Base-by-base conservation (phyloP, 2,888 invertebrate genomes). In the Chaitophorus viminalis region DNA sequence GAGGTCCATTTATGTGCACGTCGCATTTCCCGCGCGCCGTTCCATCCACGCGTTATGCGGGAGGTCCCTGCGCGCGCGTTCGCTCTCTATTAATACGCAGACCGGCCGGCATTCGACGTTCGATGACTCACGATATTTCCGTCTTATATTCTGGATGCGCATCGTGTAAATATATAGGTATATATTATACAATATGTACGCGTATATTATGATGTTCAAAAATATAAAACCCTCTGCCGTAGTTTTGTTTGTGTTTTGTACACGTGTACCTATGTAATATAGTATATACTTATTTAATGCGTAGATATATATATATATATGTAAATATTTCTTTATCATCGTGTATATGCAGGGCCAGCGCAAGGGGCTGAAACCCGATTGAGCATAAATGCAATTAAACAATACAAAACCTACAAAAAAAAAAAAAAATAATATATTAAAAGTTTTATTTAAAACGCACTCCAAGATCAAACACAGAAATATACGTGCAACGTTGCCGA, bases 41-140 rank as follows among this genome's bases (percentile, higher is more conserved):
- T 9, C 11, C 6, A 76, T 39, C 17, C 29, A 14, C 46, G 76
- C 11, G 29, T 46, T n/a, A 29, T 18, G 86, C 79, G 78, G 86
- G 86, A 86, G 78, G 86, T 86, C 86, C 78, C 86, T 36, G 65
- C 54, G 77, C 74, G 77, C 74, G 83, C 29, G 52, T 54, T 78
- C 78, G 76, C 21, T 86, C 86, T 86, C 86, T 86, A 86, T 86
- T 86, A 86, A 86, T 86, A 86, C 70, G 29, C 79, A 60, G 60
- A 65, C 83, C 39, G 72, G 52, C 77, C n/a, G 29, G 78, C 33
- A 25, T 11, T 46, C 14, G 72, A 39, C 52, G 75, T 60, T 21
- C 70, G 79, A 78, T 86, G 86, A 86, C 79, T 86, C 86, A 86
- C 72, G 60, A 46, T 31, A 14, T 79, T 86, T 86, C 86, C 86